phyloP scores from a whole-genome alignment of 2,113 vertebrate genomes.

The Crotalus viridis region DNA sequence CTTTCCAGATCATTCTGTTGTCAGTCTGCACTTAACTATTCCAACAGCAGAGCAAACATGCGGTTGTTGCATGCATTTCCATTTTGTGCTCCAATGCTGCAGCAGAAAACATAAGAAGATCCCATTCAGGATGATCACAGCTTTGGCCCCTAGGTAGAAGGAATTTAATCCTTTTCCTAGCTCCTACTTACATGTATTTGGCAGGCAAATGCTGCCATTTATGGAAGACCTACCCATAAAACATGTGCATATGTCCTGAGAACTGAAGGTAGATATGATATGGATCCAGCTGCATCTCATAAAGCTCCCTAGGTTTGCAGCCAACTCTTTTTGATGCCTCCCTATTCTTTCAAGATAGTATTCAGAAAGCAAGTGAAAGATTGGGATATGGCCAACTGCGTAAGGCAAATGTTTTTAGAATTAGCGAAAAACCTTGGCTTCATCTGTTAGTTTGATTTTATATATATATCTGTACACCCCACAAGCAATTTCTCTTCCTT shows the following conservation, averaged over 20 bases:
- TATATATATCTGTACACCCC: not conserved
- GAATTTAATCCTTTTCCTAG: not conserved
- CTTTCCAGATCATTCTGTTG: constrained; percentile 21
- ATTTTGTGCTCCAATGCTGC: not conserved
- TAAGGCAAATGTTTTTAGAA: not conserved
- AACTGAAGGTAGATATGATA: not conserved
- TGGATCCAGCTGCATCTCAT: not conserved
- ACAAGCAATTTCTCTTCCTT: not conserved
- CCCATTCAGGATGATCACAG: no score
- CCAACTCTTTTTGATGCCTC: not conserved
- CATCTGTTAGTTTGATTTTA: not conserved
- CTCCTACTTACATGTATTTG: not conserved
- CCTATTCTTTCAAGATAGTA: not conserved
- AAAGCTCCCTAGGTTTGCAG: not conserved
- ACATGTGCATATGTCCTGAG: not conserved
- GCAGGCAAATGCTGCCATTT: not conserved
- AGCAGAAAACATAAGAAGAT: not conserved
- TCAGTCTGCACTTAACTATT: constrained; percentile 10
- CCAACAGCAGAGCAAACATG: not conserved
- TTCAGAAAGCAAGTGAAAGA: not conserved
- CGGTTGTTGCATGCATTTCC: not conserved
- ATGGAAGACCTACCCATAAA: not conserved
- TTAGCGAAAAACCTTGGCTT: not conserved
- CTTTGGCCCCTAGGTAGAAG: not conserved
- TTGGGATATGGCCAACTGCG: not conserved